Base-by-base conservation (phyloP, 53 echinoderm and acorn worm species). In the Hippasteria phrygiana region DNA sequence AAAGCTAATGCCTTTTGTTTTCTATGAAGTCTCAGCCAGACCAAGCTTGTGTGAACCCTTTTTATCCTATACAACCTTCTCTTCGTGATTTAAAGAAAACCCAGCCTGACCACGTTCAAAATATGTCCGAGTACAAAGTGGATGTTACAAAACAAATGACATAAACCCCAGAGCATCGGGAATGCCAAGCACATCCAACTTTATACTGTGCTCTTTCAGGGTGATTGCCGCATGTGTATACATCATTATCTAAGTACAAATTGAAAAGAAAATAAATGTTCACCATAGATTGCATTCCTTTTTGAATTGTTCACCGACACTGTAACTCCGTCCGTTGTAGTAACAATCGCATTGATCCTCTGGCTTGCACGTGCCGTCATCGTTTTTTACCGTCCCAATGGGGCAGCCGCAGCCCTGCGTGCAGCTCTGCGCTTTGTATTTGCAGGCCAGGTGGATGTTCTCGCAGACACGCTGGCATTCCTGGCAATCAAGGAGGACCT, bases 341-440 rank as follows among this genome's bases (percentile, higher is more conserved):
- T 79, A 77, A 76, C 97, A 97, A 2, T 94, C 92, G 34, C 97
- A 97, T 0, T 93, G 36, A 5, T 41, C 31, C 11, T 63, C 36
- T 1, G 42, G 62, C 35, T 93, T 75, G 62, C 95, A 97, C 1
- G 50, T 11, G 28, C 74, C 88, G 0, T 71, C 85, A 2, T 1
- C 56, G 54, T 71, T 50, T 18, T 46, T 24, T 2, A 90, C 97
- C 51, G 53, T 83, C 3, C 90, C 95, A 0, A 51, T 70, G 0
- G 95, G 97, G 40, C 97, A 97, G n/a, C 88, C 89, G 34, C 97
- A 97, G 0, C 97, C 97, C 31, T 90, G 84, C 24, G 91, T 91
- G 31, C 97, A 97, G 34, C 29, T 76, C 5, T 41, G 55, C 3
- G 22, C 43, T 22, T 33, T 64, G 37, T 78, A 75, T 22, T 33